Conservation (phyloP, 2,113 vertebrate genomes). For the Leuciscus idus region DNA sequence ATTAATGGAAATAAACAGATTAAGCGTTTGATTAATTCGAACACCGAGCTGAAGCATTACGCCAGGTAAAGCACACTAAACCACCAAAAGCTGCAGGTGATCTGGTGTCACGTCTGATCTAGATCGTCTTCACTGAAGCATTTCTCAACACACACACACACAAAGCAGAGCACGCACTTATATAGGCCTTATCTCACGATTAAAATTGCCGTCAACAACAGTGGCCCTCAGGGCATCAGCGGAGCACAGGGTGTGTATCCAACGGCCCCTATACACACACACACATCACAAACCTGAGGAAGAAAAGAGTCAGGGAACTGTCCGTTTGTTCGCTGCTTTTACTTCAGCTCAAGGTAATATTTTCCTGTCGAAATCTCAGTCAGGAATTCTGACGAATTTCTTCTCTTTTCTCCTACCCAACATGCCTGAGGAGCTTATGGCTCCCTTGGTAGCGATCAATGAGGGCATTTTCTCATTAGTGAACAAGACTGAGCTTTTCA, state of each 20-base stretch:
- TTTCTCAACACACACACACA: not conserved
- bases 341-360: not conserved
- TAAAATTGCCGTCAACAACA: not conserved
- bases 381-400: not conserved
- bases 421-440: slow-evolving; percentile 31
- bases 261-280: not conserved
- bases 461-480: slow-evolving; percentile 39
- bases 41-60: not conserved
- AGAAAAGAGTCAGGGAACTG: not conserved
- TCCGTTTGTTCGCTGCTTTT: not conserved
- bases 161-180: not conserved
- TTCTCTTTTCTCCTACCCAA: not conserved
- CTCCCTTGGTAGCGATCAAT: slow-evolving; percentile 28
- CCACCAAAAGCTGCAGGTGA: not conserved
- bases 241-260: not conserved
- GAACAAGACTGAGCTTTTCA: slow-evolving; percentile 10
- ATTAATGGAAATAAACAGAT: not conserved
- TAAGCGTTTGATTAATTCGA: not conserved
- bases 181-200: not conserved
- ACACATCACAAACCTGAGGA: not conserved
- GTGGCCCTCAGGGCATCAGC: slow-evolving; percentile 3
- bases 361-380: not conserved
- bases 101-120: not conserved
- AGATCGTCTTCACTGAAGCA: not conserved
- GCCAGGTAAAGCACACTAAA: not conserved